Base-by-base conservation (phyloP, 2,888 invertebrate species). In the Lampropteryx suffumata region DNA sequence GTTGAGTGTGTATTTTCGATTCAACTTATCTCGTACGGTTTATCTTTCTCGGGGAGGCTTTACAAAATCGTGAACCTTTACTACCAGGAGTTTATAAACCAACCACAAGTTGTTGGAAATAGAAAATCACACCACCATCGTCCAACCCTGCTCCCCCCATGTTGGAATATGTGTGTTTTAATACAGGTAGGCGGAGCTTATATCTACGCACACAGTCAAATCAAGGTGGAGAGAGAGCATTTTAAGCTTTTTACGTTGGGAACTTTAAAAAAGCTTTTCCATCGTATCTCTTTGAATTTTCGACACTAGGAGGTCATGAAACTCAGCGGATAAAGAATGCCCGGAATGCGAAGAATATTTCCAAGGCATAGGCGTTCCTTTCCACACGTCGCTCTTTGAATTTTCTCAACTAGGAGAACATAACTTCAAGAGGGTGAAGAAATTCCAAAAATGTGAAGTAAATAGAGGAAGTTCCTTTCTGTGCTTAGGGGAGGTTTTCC, bases 201-300 rank as follows among this genome's bases (percentile, higher is more conserved):
- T 24, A 14, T 28, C 37, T 40, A 58, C 62, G 36, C 68, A 64
- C 67, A 69, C 64, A 51, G n/a, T 39, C 10, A 49, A 45, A 50
- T 32, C 34, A 47, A 50, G 58, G 67, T 50, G 65, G 65, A 64
- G 69, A n/a, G n/a, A n/a, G n/a, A n/a, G n/a, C 73, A 77, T 79
- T 76, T 83, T 79, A 79, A 79, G 77, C 65, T 61, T 77, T 76
- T 79, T 76, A 66, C 53, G 62, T 51, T 59, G 58, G n/a, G 71
- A 64, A 78, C 74, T 83, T 84, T 83, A 84, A 87, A 87, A 87
- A 88, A 82, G 79, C 77, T 77, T 82, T 82, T 77, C 81, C 79
- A 79, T 80, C 80, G 82, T 77, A 79, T 74, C 75, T 69, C 69
- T 84, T 87, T 90, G 87, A 91, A 91, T 88, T 89, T 88, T 86